Evolutionary conservation across 2,888 invertebrate species (phyloP), one percentile per base, ranked within the genome.

Genomic region (Meloe dianella): DNA sequence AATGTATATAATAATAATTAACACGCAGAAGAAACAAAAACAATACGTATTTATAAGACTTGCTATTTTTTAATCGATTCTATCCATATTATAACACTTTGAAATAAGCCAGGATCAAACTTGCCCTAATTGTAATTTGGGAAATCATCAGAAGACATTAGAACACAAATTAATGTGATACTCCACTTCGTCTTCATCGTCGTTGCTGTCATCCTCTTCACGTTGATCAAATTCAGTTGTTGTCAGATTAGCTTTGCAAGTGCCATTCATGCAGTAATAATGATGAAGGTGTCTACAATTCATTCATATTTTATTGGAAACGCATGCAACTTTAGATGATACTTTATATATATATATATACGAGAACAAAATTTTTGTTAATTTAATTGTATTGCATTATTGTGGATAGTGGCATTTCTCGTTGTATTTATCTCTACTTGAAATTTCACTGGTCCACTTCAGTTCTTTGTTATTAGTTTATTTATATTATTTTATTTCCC

Each of bases 401-500:
- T 41, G 32, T 41, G 17, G 1, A 2, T 5, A 14, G 57, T n/a
- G 3, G 10, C n/a, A 27, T 57, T 22, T 47, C 47, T 22, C n/a
- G n/a, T n/a, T 47, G 47, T 6, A 47, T 47, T 47, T 47, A 17
- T 47, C n/a, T 1, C 32, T 27, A 20, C 20, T 47, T 47, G 20
- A 47, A 8, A 47, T 47, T 47, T 9, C 10, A 47, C 8, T 10
- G 17, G 22, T 57, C 4, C 5, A 20, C 22, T 29, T 8, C 10
- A 12, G 32, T 17, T 61, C 22, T 64, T 67, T 72, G 69, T 71
- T 71, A 61, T 69, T 73, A 71, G 68, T 68, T 75, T 75, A 78
- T 78, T 77, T 78, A 77, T 77, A 76, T 75, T 41, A 75, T 78
- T 77, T 78, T 78, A 77, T 74, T 77, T 74, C 77, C 74, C 71